Base-by-base conservation (phyloP, 1,140 invertebrate genomes). In the Drosophila pruinosa region DNA sequence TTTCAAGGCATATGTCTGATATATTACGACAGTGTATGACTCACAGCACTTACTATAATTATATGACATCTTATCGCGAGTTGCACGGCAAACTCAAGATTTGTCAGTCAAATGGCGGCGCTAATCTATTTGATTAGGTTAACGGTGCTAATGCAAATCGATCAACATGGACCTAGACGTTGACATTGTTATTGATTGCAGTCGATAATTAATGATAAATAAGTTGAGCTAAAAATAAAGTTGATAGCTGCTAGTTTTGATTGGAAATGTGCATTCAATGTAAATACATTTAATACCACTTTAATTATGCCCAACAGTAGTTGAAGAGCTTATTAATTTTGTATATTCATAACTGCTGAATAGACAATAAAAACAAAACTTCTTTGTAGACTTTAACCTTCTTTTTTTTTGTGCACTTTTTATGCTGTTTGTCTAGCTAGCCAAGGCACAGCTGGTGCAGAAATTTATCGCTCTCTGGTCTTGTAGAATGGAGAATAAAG, bases 381-480 rank as follows among this genome's bases (percentile, higher is more conserved):
- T 21, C 10, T 22, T 43, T 22, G 41, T 19, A 43, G 41, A 43
- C 41, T 22, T 43, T 43, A 43, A 21, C 41, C 41, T 22, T 43
- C n/a, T 39, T 39, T 39, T 31, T 28, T 10, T 43, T 7, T 21
- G 26, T 64, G 24, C 12, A 34, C 19, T 50, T 17, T 21, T 50
- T 41, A 8, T 12, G 12, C 36, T 17, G 6, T 8, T 6, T 8
- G 14, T 58, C 28, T 50, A 28, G 21, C 14, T 39, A 34, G 39
- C n/a, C n/a, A n/a, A n/a, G n/a, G n/a, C n/a, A n/a, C 64, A 59
- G 52, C 56, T 68, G 69, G 21, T 28, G 48, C 39, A 38, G 39
- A 36, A 70, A 68, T 81, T 72, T 75, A 72, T 70, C 36, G 78
- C 52, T 21, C n/a, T 26, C 57, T 70, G 64, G 73, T 61, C 64